Conservation (phyloP, 1,140 invertebrate genomes). For the Onthophagus taurus region DNA sequence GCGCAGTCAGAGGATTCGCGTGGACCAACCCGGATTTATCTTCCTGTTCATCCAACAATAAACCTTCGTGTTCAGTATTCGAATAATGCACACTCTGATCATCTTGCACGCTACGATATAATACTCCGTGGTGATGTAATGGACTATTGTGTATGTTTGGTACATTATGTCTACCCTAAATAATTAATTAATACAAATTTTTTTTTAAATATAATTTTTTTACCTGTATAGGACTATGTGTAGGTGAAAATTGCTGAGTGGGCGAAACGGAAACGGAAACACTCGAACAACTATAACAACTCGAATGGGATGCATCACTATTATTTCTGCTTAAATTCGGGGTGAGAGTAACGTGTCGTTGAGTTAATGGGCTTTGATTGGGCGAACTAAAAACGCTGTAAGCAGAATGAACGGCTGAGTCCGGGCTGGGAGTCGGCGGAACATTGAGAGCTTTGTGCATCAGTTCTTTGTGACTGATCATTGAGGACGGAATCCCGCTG, state of each 20-base stretch:
- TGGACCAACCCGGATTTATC: constrained; percentile 38
- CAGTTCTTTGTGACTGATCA: constrained; percentile 45
- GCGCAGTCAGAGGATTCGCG: constrained; percentile 43
- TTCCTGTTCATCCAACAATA: constrained; percentile 27
- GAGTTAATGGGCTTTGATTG: constrained; percentile 74
- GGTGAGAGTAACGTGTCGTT: constrained; percentile 67
- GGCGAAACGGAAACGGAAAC: constrained; percentile 45
- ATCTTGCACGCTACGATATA: constrained; percentile 39
- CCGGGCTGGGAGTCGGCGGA: constrained; percentile 64
- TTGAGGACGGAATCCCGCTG: constrained; percentile 14
- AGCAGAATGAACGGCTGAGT: constrained; percentile 79
- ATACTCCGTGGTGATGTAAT: constrained; percentile 43
- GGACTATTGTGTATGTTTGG: constrained; percentile 40
- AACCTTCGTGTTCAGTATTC: constrained; percentile 25
- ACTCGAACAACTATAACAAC: constrained; percentile 68
- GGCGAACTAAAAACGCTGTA: constrained; percentile 73
- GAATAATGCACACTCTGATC: constrained; percentile 25
- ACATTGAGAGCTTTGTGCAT: constrained; percentile 38
- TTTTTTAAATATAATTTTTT: background rate
- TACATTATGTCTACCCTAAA: constrained; percentile 34
- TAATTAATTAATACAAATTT: background rate
- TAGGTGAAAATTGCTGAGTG: constrained; percentile 54
- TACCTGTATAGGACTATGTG: constrained; percentile 76
- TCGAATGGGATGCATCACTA: constrained; percentile 77
- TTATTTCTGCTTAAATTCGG: constrained; percentile 79